These are phyloP conservation scores for Aradophagus sp. DNA, from an alignment of 1,140 invertebrate species.

Conservation along the genomic window DNA sequence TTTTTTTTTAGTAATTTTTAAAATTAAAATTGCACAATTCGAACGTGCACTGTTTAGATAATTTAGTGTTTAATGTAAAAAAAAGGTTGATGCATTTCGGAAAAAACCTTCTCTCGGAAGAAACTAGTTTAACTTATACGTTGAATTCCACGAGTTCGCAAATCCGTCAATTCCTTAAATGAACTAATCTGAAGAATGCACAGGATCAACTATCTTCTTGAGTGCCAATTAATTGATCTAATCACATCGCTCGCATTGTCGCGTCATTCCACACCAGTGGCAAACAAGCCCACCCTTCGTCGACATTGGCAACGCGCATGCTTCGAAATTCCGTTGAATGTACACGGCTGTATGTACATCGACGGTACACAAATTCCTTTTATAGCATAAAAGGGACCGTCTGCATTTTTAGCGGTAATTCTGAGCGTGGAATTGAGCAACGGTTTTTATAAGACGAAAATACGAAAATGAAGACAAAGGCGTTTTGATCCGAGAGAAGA, in stretches of 20 bases:
- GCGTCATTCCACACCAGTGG: constrained; percentile 32
- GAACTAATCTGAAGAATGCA: constrained; percentile 44
- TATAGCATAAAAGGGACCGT: constrained; percentile 28
- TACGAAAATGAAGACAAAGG: constrained; percentile 25
- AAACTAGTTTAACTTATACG: not conserved
- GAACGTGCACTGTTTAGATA: too few relatives aligned
- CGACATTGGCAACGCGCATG: constrained; percentile 24
- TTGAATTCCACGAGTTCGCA: constrained; percentile 20
- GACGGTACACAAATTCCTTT: constrained; percentile 40
- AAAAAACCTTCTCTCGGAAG: too few relatives aligned
- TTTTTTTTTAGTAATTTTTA: too few relatives aligned
- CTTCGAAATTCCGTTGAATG: constrained; percentile 24
- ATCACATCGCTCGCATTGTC: constrained; percentile 41
- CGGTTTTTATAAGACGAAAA: constrained; percentile 21
- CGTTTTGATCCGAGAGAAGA: constrained; percentile 24
- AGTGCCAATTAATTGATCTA: constrained; percentile 54
- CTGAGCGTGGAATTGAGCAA: constrained; percentile 31
- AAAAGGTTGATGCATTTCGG: too few relatives aligned
- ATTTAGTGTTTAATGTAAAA: too few relatives aligned
- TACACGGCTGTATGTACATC: constrained; percentile 13
- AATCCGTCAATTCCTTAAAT: constrained; percentile 16
- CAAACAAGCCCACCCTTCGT: constrained; percentile 35
- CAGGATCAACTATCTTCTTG: constrained; percentile 30
- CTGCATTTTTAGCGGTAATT: constrained; percentile 42
- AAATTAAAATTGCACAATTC: too few relatives aligned